Conservation (phyloP, 2,888 invertebrate genomes). For the Acheta domesticus region DNA sequence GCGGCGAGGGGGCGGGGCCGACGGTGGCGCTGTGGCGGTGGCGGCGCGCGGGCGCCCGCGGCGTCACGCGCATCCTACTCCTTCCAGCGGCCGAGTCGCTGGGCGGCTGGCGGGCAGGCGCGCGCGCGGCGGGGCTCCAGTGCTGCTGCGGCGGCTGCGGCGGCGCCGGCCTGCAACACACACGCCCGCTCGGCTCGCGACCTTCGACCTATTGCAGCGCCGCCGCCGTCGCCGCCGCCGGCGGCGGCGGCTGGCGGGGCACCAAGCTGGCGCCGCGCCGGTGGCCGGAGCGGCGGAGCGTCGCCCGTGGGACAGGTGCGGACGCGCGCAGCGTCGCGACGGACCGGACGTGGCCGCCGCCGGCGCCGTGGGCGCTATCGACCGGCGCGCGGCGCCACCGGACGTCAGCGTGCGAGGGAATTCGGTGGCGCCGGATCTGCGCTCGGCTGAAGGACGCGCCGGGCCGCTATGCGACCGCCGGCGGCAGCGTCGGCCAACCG, state of each 20-base stretch:
- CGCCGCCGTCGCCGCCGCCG: neutral
- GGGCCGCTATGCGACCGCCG: too few species aligned
- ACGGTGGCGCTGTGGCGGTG: neutral
- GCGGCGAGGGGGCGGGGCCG: neutral
- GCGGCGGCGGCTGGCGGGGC: neutral
- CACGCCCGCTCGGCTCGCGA: neutral
- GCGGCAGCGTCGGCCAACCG: neutral
- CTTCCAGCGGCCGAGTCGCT: neutral
- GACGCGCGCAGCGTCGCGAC: too few species aligned
- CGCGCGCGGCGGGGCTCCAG: neutral
- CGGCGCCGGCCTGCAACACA: constrained; percentile 9
- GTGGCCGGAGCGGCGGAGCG: neutral
- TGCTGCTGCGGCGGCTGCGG: neutral
- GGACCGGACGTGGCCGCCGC: too few species aligned
- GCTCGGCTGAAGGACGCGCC: too few species aligned
- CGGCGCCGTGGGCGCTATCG: too few species aligned
- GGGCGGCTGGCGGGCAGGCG: neutral
- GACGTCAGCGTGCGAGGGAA: too few species aligned
- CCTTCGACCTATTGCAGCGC: neutral
- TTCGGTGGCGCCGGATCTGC: too few species aligned
- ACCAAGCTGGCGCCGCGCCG: neutral
- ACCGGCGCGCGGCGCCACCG: too few species aligned
- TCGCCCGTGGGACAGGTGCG: too few species aligned
- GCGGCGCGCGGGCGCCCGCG: neutral
- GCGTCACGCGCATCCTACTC: neutral